phyloP scores from a whole-genome alignment of 1,140 invertebrate species.

The Globodera ellingtonae region DNA sequence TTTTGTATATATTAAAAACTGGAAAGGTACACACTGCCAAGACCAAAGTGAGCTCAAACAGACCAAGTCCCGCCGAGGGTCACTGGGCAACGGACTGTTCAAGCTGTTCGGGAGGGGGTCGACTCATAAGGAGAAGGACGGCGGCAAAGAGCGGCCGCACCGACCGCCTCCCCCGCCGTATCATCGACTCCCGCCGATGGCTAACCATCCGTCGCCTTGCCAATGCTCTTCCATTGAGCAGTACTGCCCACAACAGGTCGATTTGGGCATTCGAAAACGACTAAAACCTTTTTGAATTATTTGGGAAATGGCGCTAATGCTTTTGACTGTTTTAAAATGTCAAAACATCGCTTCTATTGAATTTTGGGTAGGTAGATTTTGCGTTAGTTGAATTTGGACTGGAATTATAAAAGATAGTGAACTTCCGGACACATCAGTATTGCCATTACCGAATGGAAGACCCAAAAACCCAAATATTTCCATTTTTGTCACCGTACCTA shows the following conservation, averaged over 20 bases:
- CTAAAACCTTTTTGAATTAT: too few relatives aligned
- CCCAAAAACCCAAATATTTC: too few relatives aligned
- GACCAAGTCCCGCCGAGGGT: not conserved
- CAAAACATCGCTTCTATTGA: too few relatives aligned
- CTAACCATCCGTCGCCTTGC: not conserved
- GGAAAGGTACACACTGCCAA: not conserved
- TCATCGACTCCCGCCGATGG: not conserved
- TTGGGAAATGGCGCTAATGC: too few relatives aligned
- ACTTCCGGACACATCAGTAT: too few relatives aligned
- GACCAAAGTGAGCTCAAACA: not conserved
- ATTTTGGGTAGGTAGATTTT: too few relatives aligned
- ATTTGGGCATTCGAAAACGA: not conserved
- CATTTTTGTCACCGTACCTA: not conserved
- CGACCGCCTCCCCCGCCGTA: not conserved
- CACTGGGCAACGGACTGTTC: conserved; percentile 27
- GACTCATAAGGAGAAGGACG: conserved; percentile 14
- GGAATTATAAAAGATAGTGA: too few relatives aligned
- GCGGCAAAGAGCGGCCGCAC: not conserved
- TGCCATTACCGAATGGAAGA: too few relatives aligned
- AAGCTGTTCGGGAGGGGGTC: conserved; percentile 15
- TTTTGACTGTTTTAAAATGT: too few relatives aligned
- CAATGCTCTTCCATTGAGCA: not conserved
- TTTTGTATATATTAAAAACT: not conserved
- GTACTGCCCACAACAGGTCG: not conserved
- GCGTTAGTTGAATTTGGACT: too few relatives aligned